These are phyloP conservation scores for Pentalonia nigronervosa DNA, from an alignment of 1,140 invertebrate species.

Conservation along the genomic window DNA sequence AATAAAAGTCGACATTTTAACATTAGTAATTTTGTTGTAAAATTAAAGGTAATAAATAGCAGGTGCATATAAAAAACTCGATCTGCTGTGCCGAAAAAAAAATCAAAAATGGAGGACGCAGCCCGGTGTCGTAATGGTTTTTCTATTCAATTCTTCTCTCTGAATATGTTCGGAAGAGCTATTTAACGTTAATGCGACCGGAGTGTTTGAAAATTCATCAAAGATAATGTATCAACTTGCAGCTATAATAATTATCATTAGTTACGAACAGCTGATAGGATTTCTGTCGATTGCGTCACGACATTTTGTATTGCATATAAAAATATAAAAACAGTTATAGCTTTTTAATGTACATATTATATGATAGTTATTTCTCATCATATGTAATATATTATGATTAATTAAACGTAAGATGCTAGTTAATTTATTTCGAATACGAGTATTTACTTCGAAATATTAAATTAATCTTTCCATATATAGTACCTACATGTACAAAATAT, in stretches of 20 bases:
- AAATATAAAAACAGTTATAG: neutral
- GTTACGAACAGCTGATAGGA: neutral
- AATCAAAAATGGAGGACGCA: neutral
- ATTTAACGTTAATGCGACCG: neutral
- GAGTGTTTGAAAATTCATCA: neutral
- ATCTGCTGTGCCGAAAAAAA: neutral
- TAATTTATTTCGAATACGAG: neutral
- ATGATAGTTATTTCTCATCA: neutral
- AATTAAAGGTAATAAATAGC: neutral
- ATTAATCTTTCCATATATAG: neutral
- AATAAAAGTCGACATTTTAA: neutral
- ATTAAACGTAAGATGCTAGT: neutral
- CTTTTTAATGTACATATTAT: neutral
- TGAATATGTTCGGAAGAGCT: too few species aligned
- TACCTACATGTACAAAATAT: neutral
- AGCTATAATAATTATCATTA: neutral
- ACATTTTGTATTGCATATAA: neutral
- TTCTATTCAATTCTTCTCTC: neutral
- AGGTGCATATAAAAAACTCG: neutral
- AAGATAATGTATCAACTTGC: neutral
- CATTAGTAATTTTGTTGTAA: neutral
- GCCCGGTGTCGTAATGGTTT: neutral
- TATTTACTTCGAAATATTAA: neutral
- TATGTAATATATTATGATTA: neutral
- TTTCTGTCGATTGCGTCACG: neutral